Evolutionary conservation across 2,113 vertebrate species (phyloP).

Genomic region (Aleadryas rufinucha): DNA sequence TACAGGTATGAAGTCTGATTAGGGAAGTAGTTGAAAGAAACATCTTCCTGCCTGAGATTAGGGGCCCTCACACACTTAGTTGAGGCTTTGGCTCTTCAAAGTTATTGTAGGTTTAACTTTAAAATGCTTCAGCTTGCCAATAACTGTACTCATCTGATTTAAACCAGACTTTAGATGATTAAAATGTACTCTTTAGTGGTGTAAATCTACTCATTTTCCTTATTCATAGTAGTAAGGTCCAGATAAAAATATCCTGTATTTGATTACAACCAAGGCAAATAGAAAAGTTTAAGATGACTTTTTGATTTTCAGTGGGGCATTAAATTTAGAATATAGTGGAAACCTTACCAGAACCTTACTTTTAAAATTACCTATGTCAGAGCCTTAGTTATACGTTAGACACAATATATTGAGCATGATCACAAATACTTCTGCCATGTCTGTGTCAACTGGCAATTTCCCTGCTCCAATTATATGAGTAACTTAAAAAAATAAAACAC

Average conservation of each 20-base stretch:
- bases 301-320: neutral
- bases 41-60: neutral
- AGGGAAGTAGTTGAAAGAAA: neutral
- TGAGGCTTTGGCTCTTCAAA: neutral
- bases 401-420: neutral
- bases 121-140: neutral
- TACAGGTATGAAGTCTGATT: neutral
- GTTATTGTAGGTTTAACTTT: neutral
- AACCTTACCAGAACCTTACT: neutral
- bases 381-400: neutral
- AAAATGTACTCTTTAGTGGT: neutral
- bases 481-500: neutral
- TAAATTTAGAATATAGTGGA: neutral
- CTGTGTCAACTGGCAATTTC: neutral
- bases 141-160: neutral
- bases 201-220: neutral
- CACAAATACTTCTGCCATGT: neutral
- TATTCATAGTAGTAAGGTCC: neutral
- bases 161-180: neutral
- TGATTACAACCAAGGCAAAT: neutral
- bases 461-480: neutral
- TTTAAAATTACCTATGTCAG: neutral
- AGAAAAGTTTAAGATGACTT: neutral
- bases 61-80: neutral
- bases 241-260: neutral